These are phyloP conservation scores for Salarias fasciatus DNA, from an alignment of 2,797 vertebrate genomes.

Conservation along the genomic window DNA sequence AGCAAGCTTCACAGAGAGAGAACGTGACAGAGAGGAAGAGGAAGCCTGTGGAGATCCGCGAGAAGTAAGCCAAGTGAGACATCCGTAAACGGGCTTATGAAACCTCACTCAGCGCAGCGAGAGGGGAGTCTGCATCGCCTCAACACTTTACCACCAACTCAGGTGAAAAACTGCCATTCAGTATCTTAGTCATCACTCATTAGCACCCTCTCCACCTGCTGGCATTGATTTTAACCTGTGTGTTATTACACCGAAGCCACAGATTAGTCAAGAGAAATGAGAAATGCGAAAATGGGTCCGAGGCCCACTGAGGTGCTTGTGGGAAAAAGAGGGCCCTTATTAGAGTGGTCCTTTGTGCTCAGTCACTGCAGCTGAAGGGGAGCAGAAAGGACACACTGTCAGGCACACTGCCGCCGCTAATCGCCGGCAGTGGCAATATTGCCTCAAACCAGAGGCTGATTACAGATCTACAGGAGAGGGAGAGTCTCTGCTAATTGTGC, in stretches of 20 bases:
- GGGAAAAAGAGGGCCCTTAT: conserved; percentile 68
- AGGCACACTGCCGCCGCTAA: conserved; percentile 67
- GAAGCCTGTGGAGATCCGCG: conserved; percentile 38
- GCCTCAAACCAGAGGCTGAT: conserved; percentile 22
- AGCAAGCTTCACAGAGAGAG: conserved; percentile 15
- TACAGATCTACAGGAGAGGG: conserved; percentile 46
- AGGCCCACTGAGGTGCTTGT: conserved; percentile 63
- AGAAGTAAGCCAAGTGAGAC: conserved; percentile 54
- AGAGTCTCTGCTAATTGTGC: conserved; percentile 55
- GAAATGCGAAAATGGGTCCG: conserved; percentile 44
- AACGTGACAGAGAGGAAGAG: conserved; percentile 24
- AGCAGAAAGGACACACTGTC: conserved; percentile 71
- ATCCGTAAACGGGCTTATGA: conserved; percentile 42
- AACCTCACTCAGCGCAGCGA: conserved; percentile 21
- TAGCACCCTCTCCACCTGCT: conserved; percentile 51
- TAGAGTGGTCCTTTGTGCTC: conserved; percentile 69
- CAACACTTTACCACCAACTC: conserved; percentile 26
- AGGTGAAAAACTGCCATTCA: conserved; percentile 31
- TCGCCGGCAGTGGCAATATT: no score
- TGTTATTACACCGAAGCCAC: conserved; percentile 46
- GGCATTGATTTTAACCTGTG: conserved; percentile 52
- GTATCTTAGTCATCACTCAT: conserved; percentile 50
- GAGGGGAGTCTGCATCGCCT: conserved; percentile 25
- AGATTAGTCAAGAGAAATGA: conserved; percentile 37
- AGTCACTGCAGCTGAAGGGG: conserved; percentile 61